phyloP scores from a whole-genome alignment of 1,140 invertebrate genomes.

The Drosophila subpulchrella region DNA sequence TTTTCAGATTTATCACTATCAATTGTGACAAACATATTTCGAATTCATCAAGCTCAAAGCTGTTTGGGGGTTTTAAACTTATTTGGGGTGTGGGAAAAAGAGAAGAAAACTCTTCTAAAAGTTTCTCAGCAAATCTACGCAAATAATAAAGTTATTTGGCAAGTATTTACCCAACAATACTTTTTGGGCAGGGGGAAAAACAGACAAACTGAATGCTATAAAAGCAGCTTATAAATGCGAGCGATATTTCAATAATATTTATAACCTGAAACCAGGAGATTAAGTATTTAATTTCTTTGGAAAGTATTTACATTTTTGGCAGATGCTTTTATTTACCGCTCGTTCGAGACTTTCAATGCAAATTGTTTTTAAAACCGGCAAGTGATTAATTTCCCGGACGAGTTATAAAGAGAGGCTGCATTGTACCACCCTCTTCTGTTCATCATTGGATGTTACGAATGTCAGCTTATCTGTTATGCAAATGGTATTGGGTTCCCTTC shows the following conservation, averaged over 20 bases:
- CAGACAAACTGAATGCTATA: not conserved
- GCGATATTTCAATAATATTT: not conserved
- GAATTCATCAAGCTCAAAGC: constrained; percentile 5
- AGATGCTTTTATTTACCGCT: not conserved
- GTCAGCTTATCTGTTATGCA: constrained; percentile 43
- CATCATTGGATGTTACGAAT: constrained; percentile 13
- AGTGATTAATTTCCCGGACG: not conserved
- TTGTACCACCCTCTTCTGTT: not conserved
- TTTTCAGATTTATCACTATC: not conserved
- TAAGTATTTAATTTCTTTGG: not conserved
- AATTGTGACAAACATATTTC: not conserved
- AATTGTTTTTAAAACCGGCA: too few species aligned
- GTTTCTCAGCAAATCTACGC: constrained; percentile 1
- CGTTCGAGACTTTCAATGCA: not conserved
- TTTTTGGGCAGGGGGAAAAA: not conserved
- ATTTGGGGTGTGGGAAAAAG: not conserved
- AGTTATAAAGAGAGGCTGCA: not conserved
- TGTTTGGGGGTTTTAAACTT: not conserved
- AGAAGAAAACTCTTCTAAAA: not conserved
- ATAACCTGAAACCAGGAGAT: not conserved
- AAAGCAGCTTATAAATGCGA: not conserved
- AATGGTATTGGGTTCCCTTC: constrained; percentile 39
- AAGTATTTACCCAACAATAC: constrained; percentile 10
- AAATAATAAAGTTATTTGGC: constrained; percentile 3
- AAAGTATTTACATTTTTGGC: not conserved